A percentile compares a stretch with the other conserved stretches of the same genome.
Evolutionary conservation across 2,797 vertebrate species (phyloP).

Genomic region (Coracias cyanogaster): DNA sequence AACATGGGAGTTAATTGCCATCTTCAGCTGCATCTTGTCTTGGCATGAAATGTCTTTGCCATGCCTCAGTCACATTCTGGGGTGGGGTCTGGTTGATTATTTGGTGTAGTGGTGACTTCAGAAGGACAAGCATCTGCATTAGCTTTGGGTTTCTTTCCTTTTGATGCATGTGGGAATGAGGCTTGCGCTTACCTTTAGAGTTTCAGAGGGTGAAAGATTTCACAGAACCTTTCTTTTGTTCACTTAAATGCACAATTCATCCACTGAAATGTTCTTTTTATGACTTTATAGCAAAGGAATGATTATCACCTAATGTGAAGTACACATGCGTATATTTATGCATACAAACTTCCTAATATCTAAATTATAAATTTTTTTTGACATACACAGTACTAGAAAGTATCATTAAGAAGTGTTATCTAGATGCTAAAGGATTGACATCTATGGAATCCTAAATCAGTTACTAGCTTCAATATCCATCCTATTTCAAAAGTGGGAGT

Average conservation of each 20-base stretch:
- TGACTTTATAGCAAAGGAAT: neutral
- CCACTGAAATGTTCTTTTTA: neutral
- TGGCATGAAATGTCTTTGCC: neutral
- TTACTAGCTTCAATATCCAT: neutral
- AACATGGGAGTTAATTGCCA: neutral
- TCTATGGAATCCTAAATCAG: neutral
- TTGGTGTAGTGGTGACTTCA: neutral
- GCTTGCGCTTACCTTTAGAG: neutral
- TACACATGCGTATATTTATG: neutral
- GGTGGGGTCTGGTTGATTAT: neutral
- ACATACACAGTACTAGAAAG: neutral
- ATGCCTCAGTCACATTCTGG: rapidly evolving
- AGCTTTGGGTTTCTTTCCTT: neutral
- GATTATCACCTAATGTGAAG: neutral
- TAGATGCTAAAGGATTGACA: neutral
- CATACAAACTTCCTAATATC: neutral
- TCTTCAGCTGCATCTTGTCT: neutral
- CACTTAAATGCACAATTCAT: neutral
- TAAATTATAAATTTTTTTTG: neutral
- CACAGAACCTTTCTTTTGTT: neutral
- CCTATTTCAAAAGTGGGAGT: neutral
- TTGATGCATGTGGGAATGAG: neutral
- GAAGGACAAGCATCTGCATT: neutral
- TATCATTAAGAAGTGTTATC: neutral
- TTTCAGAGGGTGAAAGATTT: neutral